Base-by-base conservation (phyloP, 2,113 vertebrate species). In the Lophochroa leadbeateri region DNA sequence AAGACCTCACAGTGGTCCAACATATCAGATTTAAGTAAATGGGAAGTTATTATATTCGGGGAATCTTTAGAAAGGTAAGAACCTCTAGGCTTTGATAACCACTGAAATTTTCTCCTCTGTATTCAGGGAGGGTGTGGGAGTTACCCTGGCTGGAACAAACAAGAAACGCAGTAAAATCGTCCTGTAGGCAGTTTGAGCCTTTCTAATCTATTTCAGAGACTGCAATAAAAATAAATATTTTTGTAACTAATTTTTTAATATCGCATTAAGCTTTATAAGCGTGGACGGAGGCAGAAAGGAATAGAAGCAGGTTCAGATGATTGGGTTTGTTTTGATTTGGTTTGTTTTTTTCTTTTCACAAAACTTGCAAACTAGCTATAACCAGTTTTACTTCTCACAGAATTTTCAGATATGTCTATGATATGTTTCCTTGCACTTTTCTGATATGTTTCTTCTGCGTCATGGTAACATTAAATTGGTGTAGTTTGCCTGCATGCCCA, bases 251-350 rank as follows among this genome's bases (percentile, higher is more conserved):
- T 88, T 90, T 96, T 67, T 96, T 96, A 97, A 84, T 94, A 96
- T 91, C 49, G 94, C 85, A 86, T 97, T 97, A 96, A 94, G 68
- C 84, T 97, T 96, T 89, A 94, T 89, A 95, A 85, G 25, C 18
- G 24, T 29, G 14, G 7, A 11, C 17, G 8, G 75, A 68, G n/a
- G 23, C 8, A 65, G 39, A 82, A 82, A 71, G 49, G 29, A 69
- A 46, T 65, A 60, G 12, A 46, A 6, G 14, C 11, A 81, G n/a
- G 58, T 67, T 81, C 9, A 17, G 6, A 4, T 39, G 15, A 15
- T 92, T 77, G 91, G 68, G 93, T 35, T 19, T 58, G 33, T 20
- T 58, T 58, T 58, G 33, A 9, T 35, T n/a, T 44, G 14, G 33
- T n/a, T 52, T 52, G 55, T 23, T 21, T 58, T 33, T 58, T n/a